Conservation (phyloP, 2,888 invertebrate genomes). For the Sycophila texana region DNA sequence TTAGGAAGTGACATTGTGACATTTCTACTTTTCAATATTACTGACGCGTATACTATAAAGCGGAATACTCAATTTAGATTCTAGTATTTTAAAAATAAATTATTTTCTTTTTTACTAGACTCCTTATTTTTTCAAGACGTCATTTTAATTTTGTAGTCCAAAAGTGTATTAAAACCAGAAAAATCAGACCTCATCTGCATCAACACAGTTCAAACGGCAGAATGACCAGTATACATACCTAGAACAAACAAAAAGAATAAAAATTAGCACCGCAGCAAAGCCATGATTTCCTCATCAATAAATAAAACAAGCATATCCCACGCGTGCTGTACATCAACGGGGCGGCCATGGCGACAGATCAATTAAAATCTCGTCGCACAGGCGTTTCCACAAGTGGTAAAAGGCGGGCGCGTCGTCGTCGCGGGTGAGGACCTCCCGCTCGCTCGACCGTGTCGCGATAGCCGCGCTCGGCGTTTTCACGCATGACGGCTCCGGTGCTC, state of each 20-base stretch:
- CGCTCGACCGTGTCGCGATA: background rate
- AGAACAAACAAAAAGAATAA: slow-evolving; percentile 12
- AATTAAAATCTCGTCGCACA: slow-evolving; percentile 6
- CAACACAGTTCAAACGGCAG: too few relatives aligned
- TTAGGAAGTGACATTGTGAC: background rate
- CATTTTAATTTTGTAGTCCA: too few relatives aligned
- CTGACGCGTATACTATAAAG: background rate
- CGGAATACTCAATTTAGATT: too few relatives aligned
- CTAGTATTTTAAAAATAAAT: too few relatives aligned
- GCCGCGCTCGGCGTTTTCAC: slow-evolving; percentile 24
- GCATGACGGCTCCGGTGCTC: background rate
- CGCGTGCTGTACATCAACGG: background rate
- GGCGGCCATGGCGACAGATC: slow-evolving; percentile 1
- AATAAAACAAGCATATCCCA: background rate
- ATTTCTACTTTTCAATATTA: slow-evolving; percentile 34
- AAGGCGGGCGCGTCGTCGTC: background rate
- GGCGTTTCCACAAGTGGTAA: slow-evolving; percentile 28
- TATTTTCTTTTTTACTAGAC: too few relatives aligned
- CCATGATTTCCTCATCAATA: background rate
- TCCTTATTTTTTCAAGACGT: too few relatives aligned
- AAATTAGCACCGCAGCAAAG: background rate
- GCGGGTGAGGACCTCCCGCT: background rate
- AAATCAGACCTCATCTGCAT: too few relatives aligned
- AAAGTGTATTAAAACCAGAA: too few relatives aligned
- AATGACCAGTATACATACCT: slow-evolving; percentile 4